Base-by-base conservation (phyloP, 2,888 invertebrate genomes). In the Drosophila emarginata region DNA sequence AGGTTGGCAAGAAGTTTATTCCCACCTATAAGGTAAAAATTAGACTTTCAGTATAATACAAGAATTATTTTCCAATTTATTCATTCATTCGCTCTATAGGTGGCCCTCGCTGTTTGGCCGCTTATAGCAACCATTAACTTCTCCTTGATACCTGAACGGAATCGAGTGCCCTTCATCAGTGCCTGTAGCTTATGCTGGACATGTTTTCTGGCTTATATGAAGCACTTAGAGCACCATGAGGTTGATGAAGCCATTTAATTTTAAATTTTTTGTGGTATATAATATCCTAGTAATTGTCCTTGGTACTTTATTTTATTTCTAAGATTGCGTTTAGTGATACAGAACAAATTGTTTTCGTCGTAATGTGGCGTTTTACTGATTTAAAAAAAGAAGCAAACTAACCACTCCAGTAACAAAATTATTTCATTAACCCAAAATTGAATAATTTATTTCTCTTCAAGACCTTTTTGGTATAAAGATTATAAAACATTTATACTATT, bases 151-250 rank as follows among this genome's bases (percentile, higher is more conserved):
- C 93, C 95, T 0, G 96, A 96, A 83, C 94, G 93, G 77, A 96
- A 96, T 88, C 93, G 96, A 52, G 95, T 96, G 1, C 93, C 95
- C 0, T 95, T 95, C 76, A 95, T 95, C 0, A 95, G 95, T 76
- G 91, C 93, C 0, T 95, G 95, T 66, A 96, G 96, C 88, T 93
- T 96, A 64, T 90, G 95, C 32, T 96, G 96, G 96, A 95, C 96
- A 0, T 94, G 95, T 14, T 96, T 95, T 88, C 92, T 96, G 72
- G 95, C 96, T 0, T 96, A 96, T 77, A 94, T 96, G 94, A 96
- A 96, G 91, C 94, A 95, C 75, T 83, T 93, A 63, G 92, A 94
- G 76, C 93, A 94, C 74, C 84, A 91, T 71, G 74, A 91, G 69
- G 64, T 90, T 15, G 85, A 88, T 57, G 71, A 78, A 60, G 79